Evolutionary conservation across 2,797 vertebrate genomes (phyloP), one percentile per base, ranked within the genome.

Genomic region (Tokudaia tokunoshimensis): DNA sequence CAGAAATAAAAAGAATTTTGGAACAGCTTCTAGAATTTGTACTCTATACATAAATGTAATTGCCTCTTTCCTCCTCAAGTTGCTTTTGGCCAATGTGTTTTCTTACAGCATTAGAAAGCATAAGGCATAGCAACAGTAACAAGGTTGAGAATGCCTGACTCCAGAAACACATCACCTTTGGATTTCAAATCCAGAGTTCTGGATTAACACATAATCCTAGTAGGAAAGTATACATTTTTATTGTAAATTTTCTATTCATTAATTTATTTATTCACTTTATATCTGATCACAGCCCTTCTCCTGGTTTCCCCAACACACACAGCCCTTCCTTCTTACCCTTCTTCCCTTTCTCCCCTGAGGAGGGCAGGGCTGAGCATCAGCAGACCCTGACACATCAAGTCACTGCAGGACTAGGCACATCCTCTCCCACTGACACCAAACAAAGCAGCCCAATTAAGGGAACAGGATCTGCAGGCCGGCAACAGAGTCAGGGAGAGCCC

Each of bases 1-100:
- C 29, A 93, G 50, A 93, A 96, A 93, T 82, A 94, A 83, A 86
- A 41, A 11, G 50, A 87, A n/a, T 72, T 80, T n/a, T 22, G 3
- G 34, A 90, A 90, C 31, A 22, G 37, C 55, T 55, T 90, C 44
- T 37, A 17, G 37, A 72, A 88, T 83, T 87, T 94, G 87, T 84
- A 89, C 29, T 92, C 29, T 2, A 81, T n/a, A 84, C 93, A 92
- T 87, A 63, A 76, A n/a, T 55, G 31, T 9, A 94, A 57, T 26
- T 47, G 57, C 47, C 31, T 47, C 63, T 70, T 24, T 4, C 31
- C 44, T 70, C 20, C 31, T 20, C 63, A 52, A 3, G 63, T n/a
- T 67, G 44, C 44, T 70, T 67, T 52, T 9, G 44, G 44, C 22
- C 31, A 1, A 5, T n/a, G 31, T 15, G 63, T 86, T 86, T 24